phyloP scores from a whole-genome alignment of 2,113 vertebrate genomes.

The Elgaria multicarinata region DNA sequence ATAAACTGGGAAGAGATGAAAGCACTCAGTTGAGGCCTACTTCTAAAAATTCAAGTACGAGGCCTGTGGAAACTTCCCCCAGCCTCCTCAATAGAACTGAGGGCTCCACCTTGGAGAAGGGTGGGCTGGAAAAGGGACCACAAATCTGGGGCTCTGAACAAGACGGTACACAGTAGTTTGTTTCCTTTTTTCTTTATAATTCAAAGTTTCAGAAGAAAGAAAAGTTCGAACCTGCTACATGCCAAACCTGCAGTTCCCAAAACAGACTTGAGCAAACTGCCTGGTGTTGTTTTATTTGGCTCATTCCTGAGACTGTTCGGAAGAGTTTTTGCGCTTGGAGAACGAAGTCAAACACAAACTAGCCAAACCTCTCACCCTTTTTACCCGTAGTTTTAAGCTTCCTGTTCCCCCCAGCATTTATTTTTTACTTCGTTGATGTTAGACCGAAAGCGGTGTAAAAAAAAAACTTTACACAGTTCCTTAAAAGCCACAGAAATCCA shows the following conservation, averaged over 20 bases:
- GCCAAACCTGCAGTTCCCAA: not conserved
- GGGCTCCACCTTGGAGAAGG: not conserved
- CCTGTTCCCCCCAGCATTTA: not conserved
- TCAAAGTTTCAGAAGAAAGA: not conserved
- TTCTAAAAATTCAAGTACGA: conserved; percentile 37
- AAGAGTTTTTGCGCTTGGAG: not conserved
- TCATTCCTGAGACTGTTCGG: no score
- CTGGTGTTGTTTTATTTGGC: not conserved
- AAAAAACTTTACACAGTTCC: not conserved
- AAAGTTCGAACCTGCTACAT: not conserved
- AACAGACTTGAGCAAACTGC: not conserved
- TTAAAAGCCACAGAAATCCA: not conserved
- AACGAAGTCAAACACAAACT: not conserved
- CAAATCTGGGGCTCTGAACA: not conserved
- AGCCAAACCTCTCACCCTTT: not conserved
- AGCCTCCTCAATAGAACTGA: not conserved
- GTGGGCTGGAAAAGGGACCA: not conserved
- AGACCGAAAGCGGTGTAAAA: not conserved
- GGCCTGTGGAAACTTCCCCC: conserved; percentile 41
- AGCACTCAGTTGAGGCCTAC: conserved; percentile 54
- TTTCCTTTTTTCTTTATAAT: not conserved
- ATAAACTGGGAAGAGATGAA: not conserved
- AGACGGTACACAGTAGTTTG: not conserved
- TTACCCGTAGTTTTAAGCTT: not conserved
- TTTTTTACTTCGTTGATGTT: not conserved